Evolutionary conservation across 2,797 vertebrate species (phyloP).

Genomic region (Chiroxiphia lanceolata): DNA sequence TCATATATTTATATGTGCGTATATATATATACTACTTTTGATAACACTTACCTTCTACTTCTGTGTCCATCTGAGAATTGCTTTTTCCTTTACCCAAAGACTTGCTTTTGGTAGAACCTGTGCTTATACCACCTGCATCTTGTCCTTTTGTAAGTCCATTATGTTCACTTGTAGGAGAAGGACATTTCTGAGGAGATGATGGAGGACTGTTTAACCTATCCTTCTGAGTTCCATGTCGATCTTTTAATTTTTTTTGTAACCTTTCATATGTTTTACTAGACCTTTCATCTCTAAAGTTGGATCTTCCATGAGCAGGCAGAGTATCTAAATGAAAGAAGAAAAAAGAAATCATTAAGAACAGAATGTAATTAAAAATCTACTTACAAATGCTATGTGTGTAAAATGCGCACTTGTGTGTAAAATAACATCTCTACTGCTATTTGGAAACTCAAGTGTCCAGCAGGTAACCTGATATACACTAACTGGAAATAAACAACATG

Average conservation of each 20-base stretch:
- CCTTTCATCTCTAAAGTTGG: conserved; percentile 91
- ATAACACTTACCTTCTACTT: conserved; percentile 82
- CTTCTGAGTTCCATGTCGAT: conserved; percentile 88
- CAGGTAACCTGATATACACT: background rate
- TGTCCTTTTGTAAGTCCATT: conserved; percentile 86
- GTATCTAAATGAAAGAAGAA: conserved; percentile 78
- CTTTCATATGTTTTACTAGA: conserved; percentile 94
- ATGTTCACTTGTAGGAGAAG: conserved; percentile 82
- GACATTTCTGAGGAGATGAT: conserved; percentile 89
- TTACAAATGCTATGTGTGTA: background rate
- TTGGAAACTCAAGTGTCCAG: background rate
- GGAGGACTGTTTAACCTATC: conserved; percentile 90
- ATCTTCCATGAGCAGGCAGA: conserved; percentile 87
- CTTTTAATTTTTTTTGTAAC: conserved; percentile 95
- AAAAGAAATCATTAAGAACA: background rate
- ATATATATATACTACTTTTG: background rate
- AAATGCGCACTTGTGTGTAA: background rate
- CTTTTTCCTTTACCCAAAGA: conserved; percentile 76
- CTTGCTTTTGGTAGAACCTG: conserved; percentile 77
- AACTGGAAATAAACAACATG: background rate
- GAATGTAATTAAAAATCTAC: background rate
- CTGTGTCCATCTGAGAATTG: conserved; percentile 69
- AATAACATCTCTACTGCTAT: background rate
- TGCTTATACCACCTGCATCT: conserved; percentile 62
- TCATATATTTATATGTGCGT: background rate